Evolutionary conservation across 2,113 vertebrate genomes (phyloP).

Genomic region (Uria aalge): DNA sequence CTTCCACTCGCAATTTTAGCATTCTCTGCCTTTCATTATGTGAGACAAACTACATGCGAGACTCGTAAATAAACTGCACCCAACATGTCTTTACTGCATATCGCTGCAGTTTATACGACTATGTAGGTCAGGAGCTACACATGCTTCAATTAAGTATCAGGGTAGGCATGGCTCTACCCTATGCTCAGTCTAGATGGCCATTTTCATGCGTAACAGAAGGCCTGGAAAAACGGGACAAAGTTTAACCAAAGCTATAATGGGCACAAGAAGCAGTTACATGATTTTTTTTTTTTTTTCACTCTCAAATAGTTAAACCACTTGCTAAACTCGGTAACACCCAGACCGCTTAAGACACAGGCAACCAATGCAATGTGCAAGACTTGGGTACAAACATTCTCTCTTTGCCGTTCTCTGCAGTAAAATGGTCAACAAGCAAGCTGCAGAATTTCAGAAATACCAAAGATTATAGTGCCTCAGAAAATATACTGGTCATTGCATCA

Average conservation of each 20-base stretch:
- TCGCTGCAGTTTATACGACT: not conserved
- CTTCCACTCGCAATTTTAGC: not conserved
- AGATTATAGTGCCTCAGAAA: not conserved
- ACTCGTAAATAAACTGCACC: not conserved
- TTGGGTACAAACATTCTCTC: not conserved
- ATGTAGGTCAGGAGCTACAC: slow-evolving; percentile 23
- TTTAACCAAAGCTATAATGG: not conserved
- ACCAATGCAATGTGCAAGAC: not conserved
- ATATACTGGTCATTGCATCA: not conserved
- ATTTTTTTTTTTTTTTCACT: not conserved
- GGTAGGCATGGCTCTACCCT: not conserved
- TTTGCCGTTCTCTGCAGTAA: not conserved
- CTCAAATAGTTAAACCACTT: not conserved
- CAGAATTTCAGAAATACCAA: not conserved
- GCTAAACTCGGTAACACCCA: not conserved
- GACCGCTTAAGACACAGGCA: not conserved
- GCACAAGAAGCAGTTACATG: not conserved
- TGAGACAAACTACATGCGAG: not conserved
- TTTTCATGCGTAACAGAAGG: not conserved
- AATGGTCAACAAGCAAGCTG: not conserved
- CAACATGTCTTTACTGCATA: not conserved
- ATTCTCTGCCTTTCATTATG: not conserved
- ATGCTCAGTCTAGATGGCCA: not conserved
- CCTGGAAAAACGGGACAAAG: not conserved
- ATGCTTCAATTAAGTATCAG: not conserved